A percentile compares a stretch with the other conserved stretches of the same genome.
These are phyloP conservation scores for Sinohyriopsis cumingii DNA, from an alignment of 2,888 invertebrate species.

Conservation along the genomic window DNA sequence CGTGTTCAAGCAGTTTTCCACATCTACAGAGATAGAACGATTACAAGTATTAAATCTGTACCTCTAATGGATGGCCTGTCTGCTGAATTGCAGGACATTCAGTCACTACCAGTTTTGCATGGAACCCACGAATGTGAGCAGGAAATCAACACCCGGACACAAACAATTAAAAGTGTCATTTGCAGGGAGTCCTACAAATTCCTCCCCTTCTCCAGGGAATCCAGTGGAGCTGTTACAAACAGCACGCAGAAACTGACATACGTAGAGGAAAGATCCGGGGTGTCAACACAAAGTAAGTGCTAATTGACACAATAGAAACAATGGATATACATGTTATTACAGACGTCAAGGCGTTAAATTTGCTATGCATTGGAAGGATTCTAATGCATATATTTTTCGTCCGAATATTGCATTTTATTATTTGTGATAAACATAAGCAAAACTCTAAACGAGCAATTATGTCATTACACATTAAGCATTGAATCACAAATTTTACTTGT, in stretches of 20 bases:
- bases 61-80: no score
- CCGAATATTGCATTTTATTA: background rate
- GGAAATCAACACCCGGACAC: slow-evolving; percentile 77
- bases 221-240: slow-evolving; percentile 72
- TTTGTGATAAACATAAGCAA: background rate
- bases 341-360: background rate
- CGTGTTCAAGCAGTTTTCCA: no score
- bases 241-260: slow-evolving; percentile 68
- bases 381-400: no score
- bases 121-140: slow-evolving; percentile 79
- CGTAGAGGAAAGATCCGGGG: slow-evolving; percentile 32
- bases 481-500: background rate
- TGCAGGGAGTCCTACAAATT: slow-evolving; percentile 83
- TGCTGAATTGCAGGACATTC: slow-evolving; percentile 48
- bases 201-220: slow-evolving; percentile 79
- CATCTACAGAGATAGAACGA: no score
- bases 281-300: slow-evolving; percentile 26
- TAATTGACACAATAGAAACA: background rate
- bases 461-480: no score
- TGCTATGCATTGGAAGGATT: background rate
- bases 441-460: no score
- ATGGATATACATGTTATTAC: background rate
- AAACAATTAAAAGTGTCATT: slow-evolving; percentile 78
- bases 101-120: slow-evolving; percentile 70
- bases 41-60: no score